Conservation (phyloP, 2,888 invertebrate species). For the Bellardia pandia region DNA sequence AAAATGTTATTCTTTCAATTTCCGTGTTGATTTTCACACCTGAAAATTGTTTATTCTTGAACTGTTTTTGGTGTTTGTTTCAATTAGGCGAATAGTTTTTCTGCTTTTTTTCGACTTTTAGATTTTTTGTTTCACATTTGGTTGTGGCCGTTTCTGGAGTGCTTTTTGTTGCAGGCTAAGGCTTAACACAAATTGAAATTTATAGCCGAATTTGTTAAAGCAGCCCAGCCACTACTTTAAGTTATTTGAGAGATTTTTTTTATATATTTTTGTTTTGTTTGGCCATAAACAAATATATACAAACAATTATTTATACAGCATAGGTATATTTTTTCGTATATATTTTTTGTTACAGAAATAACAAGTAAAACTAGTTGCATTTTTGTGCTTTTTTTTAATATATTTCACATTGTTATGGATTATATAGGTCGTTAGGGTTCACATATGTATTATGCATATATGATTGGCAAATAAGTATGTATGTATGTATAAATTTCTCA, state of each 20-base stretch:
- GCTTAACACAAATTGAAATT: slow-evolving; percentile 81
- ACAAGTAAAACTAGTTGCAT: slow-evolving; percentile 69
- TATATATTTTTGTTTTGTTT: slow-evolving; percentile 22
- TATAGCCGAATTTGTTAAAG: slow-evolving; percentile 80
- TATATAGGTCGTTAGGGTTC: slow-evolving; percentile 70
- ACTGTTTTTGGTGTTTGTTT: slow-evolving; percentile 71
- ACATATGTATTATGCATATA: slow-evolving; percentile 35
- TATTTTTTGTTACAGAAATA: slow-evolving; percentile 9
- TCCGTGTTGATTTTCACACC: slow-evolving; percentile 81
- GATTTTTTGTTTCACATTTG: slow-evolving; percentile 46
- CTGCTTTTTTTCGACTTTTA: slow-evolving; percentile 17
- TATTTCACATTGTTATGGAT: slow-evolving; percentile 43
- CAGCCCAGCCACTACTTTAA: slow-evolving; percentile 59
- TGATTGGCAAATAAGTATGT: slow-evolving; percentile 21
- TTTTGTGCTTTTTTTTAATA: slow-evolving; percentile 16
- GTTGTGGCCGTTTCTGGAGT: slow-evolving; percentile 59
- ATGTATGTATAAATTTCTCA: neutral
- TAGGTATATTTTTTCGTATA: neutral
- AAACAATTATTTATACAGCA: slow-evolving; percentile 3
- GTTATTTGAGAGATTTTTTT: slow-evolving; percentile 74
- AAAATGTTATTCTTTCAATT: slow-evolving; percentile 74
- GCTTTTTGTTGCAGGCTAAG: slow-evolving; percentile 66
- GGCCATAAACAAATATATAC: slow-evolving; percentile 30
- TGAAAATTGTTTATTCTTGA: slow-evolving; percentile 78
- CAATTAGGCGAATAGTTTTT: slow-evolving; percentile 67